phyloP scores from a whole-genome alignment of 2,888 invertebrate genomes.

The Pseudeuparius sepicola region DNA sequence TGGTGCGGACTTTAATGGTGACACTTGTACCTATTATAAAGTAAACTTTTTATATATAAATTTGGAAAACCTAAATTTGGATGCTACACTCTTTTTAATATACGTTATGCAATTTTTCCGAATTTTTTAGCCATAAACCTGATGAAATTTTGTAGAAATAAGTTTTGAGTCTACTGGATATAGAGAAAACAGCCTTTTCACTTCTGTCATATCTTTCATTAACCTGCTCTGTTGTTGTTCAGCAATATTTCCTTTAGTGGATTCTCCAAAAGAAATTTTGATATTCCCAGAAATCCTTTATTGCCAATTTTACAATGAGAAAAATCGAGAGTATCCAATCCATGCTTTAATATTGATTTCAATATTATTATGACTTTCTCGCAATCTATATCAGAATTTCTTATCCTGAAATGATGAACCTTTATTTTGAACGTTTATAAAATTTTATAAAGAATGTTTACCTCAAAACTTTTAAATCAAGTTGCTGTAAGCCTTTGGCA shows the following conservation, averaged over 20 bases:
- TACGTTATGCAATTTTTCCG: not conserved
- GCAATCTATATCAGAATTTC: constrained; percentile 34
- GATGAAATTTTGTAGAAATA: no score
- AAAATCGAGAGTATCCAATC: constrained; percentile 31
- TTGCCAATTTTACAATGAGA: constrained; percentile 35
- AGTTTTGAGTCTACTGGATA: no score
- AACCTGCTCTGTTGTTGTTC: constrained; percentile 33
- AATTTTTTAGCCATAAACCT: no score
- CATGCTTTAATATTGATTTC: constrained; percentile 29
- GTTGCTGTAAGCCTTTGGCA: constrained; percentile 31
- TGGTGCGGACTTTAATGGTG: no score
- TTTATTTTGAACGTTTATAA: no score
- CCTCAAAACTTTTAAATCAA: constrained; percentile 29
- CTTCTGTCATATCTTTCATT: constrained; percentile 2
- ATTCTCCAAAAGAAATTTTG: constrained; percentile 27
- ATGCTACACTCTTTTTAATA: no score
- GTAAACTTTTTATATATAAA: no score
- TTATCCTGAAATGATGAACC: constrained; percentile 27
- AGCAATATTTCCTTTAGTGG: constrained; percentile 28
- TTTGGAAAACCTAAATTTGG: no score
- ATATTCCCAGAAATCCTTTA: constrained; percentile 29
- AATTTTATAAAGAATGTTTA: no score
- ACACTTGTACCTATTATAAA: no score
- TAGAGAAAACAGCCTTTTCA: no score
- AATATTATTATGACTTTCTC: constrained; percentile 29